Percentiles rank a stretch among this genome's conserved stretches.
These are phyloP conservation scores for Pyrrhosoma nymphula DNA, from an alignment of 2,888 invertebrate species.

Conservation along the genomic window DNA sequence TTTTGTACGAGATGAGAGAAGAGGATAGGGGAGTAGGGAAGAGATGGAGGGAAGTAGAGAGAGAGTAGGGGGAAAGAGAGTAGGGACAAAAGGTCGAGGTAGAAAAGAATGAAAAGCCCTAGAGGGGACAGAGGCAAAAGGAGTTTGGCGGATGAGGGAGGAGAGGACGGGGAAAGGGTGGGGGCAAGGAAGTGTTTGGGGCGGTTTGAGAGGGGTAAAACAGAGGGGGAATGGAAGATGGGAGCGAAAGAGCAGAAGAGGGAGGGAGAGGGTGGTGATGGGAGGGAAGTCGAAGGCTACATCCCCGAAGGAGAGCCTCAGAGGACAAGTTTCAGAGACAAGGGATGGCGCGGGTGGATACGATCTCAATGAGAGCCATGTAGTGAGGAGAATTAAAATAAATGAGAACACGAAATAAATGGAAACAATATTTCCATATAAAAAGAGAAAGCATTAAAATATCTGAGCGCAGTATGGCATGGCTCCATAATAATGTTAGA, in stretches of 20 bases:
- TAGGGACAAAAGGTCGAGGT: neutral
- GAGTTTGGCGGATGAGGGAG: neutral
- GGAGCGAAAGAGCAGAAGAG: neutral
- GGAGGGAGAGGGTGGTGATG: neutral
- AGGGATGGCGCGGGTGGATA: neutral
- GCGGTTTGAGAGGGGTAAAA: neutral
- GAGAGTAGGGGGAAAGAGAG: neutral
- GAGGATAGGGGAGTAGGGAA: neutral
- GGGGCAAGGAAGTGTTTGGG: neutral
- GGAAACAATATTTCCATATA: neutral
- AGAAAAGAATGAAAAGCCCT: neutral
- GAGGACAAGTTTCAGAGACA: neutral
- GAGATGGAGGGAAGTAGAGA: neutral
- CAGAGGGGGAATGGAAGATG: neutral
- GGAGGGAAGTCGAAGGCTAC: neutral
- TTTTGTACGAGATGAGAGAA: neutral
- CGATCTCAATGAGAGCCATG: neutral
- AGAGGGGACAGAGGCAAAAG: neutral
- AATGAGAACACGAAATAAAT: neutral
- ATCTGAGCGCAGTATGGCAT: too few species aligned
- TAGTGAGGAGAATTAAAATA: neutral
- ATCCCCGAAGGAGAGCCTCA: neutral
- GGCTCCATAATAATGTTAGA: too few species aligned
- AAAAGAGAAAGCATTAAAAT: too few species aligned
- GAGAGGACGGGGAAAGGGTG: neutral